These are phyloP conservation scores for Monopis laevigella DNA, from an alignment of 2,888 invertebrate species.

Conservation along the genomic window DNA sequence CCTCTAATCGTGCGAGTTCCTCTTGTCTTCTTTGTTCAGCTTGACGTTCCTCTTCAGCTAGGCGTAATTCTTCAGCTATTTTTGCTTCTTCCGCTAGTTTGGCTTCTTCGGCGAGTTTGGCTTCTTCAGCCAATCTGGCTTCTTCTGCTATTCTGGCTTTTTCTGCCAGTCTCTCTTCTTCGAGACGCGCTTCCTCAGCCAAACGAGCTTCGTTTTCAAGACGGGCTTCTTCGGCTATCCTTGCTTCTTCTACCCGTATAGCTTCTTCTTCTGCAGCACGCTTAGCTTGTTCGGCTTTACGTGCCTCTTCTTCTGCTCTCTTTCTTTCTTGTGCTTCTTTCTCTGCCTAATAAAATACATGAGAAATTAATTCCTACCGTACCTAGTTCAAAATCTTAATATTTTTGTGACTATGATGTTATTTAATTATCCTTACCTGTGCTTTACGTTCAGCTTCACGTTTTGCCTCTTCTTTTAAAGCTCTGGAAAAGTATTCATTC, in stretches of 20 bases:
- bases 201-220: conserved; percentile 48
- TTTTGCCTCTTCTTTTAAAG: conserved; percentile 62
- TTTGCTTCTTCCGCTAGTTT: conserved; percentile 48
- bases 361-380: too few species aligned
- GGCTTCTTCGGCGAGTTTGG: conserved; percentile 42
- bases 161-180: conserved; percentile 50
- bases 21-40: conserved; percentile 65
- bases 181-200: conserved; percentile 42
- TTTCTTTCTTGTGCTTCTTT: conserved; percentile 55
- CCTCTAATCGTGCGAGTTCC: conserved; percentile 64
- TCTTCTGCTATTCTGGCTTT: conserved; percentile 42
- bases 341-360: conserved; percentile 31
- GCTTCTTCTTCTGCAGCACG: conserved; percentile 36
- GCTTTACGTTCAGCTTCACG: conserved; percentile 58
- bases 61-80: conserved; percentile 30
- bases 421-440: conserved; percentile 36
- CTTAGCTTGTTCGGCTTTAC: conserved; percentile 59
- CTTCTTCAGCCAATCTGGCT: conserved; percentile 32
- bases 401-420: too few species aligned
- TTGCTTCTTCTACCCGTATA: conserved; percentile 39
- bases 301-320: conserved; percentile 58
- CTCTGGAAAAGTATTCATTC: conserved; percentile 31
- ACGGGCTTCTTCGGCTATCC: conserved; percentile 53
- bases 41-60: conserved; percentile 49
- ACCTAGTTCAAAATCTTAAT: too few species aligned